These are phyloP conservation scores for Zaprionus ghesquierei DNA, from an alignment of 1,140 invertebrate genomes.

Conservation along the genomic window DNA sequence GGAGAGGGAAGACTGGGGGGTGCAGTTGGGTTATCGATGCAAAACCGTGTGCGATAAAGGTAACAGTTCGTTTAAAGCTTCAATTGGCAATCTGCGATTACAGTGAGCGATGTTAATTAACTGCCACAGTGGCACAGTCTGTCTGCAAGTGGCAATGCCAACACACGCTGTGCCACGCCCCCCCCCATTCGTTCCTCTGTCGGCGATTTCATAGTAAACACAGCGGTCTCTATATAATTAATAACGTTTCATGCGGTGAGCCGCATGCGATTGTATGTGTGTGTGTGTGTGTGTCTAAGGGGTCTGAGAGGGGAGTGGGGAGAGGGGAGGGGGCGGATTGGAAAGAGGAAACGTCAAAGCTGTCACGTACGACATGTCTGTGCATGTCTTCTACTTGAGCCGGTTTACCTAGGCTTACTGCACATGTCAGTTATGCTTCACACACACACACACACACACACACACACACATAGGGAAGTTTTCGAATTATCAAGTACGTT, in stretches of 20 bases:
- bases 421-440: not conserved
- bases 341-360: not conserved
- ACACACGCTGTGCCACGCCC: no score
- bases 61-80: not conserved
- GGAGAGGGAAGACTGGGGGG: not conserved
- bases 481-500: not conserved
- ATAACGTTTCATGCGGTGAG: not conserved
- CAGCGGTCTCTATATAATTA: not conserved
- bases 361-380: not conserved
- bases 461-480: not conserved
- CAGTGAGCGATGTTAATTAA: conserved; percentile 1
- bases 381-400: not conserved
- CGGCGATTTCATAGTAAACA: not conserved
- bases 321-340: no score
- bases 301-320: no score
- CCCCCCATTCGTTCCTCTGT: not conserved
- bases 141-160: not conserved
- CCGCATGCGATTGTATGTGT: not conserved
- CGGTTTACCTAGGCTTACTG: not conserved
- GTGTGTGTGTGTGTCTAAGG: not conserved
- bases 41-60: not conserved
- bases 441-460: not conserved
- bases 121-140: not conserved
- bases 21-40: no score
- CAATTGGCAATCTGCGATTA: not conserved